phyloP scores from a whole-genome alignment of 2,888 invertebrate species.

The Hyles lineata region DNA sequence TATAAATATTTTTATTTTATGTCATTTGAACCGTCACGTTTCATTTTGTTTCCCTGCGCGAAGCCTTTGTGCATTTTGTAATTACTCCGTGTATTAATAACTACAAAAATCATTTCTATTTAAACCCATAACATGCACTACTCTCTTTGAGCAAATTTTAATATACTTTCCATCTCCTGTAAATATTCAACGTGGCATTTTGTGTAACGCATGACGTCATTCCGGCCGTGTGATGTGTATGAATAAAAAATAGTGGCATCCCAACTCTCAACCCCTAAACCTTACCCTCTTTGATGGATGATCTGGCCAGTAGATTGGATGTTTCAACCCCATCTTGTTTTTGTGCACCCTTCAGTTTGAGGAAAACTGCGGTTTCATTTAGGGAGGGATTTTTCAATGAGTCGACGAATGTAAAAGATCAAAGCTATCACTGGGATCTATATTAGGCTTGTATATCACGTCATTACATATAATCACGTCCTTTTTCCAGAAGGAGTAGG shows the following conservation, averaged over 20 bases:
- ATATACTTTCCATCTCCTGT: slow-evolving; percentile 5
- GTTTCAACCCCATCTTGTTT: slow-evolving; percentile 38
- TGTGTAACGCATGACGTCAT: slow-evolving; percentile 45
- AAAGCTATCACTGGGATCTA: background rate
- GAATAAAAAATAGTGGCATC: slow-evolving; percentile 47
- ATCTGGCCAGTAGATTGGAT: slow-evolving; percentile 35
- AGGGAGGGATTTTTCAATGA: background rate
- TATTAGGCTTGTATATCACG: background rate
- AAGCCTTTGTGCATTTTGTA: background rate
- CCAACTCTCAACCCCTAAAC: slow-evolving; percentile 38
- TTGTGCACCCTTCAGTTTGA: slow-evolving; percentile 20
- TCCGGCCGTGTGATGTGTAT: slow-evolving; percentile 43
- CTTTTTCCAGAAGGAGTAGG: no score
- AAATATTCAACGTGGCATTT: slow-evolving; percentile 35
- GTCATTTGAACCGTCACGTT: no score
- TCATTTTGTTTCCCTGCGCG: background rate
- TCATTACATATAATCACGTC: no score
- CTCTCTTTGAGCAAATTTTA: background rate
- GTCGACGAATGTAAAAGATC: slow-evolving; percentile 3
- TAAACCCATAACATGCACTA: background rate
- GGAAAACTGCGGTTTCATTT: slow-evolving; percentile 25
- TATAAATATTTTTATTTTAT: no score
- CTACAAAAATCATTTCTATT: no score
- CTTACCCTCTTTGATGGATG: slow-evolving; percentile 40
- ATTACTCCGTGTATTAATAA: background rate